Conservation (phyloP, 2,888 invertebrate genomes). For the Drosophila rubida region DNA sequence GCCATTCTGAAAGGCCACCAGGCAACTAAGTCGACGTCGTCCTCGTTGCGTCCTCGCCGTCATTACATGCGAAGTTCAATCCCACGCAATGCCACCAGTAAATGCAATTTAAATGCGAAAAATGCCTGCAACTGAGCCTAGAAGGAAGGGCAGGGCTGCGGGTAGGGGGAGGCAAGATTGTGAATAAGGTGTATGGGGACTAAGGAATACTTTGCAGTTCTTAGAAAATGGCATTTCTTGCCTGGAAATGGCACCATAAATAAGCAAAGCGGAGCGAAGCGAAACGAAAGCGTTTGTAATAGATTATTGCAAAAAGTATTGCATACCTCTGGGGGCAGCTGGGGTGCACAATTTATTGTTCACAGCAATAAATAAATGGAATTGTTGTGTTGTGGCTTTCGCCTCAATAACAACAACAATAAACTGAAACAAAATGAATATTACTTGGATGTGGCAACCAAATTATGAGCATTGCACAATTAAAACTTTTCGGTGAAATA, state of each 20-base stretch:
- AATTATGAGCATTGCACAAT: conserved; percentile 3
- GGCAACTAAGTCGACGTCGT: conserved; percentile 15
- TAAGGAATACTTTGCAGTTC: conserved; percentile 44
- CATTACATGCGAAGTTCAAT: conserved; percentile 57
- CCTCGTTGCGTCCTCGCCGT: conserved; percentile 39
- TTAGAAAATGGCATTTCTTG: conserved; percentile 54
- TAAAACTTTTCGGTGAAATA: conserved; percentile 4
- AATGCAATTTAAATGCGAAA: conserved; percentile 76
- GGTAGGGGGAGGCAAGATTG: neutral
- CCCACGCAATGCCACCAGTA: conserved; percentile 64
- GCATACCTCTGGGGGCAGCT: conserved; percentile 60
- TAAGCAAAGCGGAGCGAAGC: conserved; percentile 45
- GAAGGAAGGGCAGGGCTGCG: neutral
- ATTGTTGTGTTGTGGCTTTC: conserved; percentile 50
- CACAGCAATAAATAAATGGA: conserved; percentile 49
- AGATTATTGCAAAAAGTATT: conserved; percentile 72
- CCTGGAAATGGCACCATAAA: conserved; percentile 71
- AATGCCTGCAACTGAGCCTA: conserved; percentile 57
- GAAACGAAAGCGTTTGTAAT: conserved; percentile 59
- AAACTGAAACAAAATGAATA: conserved; percentile 20
- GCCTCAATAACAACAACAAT: conserved; percentile 23
- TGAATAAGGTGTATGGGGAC: neutral
- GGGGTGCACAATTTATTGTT: conserved; percentile 62
- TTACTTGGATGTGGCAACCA: conserved; percentile 16
- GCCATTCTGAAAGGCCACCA: conserved; percentile 30